phyloP scores from a whole-genome alignment of 2,797 vertebrate species.

The Semaprochilodus insignis region DNA sequence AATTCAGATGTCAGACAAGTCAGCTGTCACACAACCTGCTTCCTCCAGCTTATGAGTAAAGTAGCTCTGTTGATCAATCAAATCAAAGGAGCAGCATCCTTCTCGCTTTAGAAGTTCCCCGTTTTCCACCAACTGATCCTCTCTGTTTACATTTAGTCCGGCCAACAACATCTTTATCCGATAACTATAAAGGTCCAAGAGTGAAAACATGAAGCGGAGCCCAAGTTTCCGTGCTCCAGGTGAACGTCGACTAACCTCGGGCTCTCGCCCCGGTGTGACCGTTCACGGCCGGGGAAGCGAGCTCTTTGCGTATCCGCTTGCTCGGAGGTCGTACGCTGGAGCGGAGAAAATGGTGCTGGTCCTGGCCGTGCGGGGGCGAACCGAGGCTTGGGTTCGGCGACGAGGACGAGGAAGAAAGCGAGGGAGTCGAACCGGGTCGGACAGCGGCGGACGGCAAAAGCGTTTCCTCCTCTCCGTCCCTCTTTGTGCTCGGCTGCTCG shows the following conservation, averaged over 20 bases:
- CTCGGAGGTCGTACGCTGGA: constrained; percentile 98
- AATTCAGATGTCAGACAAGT: background rate
- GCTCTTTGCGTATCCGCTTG: constrained; percentile 97
- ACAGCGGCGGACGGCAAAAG: constrained; percentile 79
- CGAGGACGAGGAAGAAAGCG: constrained; percentile 71
- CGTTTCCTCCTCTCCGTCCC: constrained; percentile 86
- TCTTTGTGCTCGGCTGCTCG: constrained; percentile 95
- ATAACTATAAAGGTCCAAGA: background rate
- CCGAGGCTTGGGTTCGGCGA: constrained; percentile 66
- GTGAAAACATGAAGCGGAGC: background rate
- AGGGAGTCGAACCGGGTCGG: constrained; percentile 73
- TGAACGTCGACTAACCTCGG: constrained; percentile 85
- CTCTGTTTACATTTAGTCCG: background rate
- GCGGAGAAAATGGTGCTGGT: constrained; percentile 99
- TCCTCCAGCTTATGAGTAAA: background rate
- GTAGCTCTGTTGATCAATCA: background rate
- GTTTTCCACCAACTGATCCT: background rate
- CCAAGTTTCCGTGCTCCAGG: background rate
- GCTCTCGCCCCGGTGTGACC: constrained; percentile 84
- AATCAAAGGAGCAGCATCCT: background rate
- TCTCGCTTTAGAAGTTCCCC: background rate
- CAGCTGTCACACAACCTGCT: background rate
- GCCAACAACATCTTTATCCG: background rate
- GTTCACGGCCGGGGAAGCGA: constrained; percentile 82
- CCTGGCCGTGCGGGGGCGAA: constrained; percentile 82